Base-by-base conservation (phyloP, 1,140 invertebrate genomes). In the Rhysida immarginata region DNA sequence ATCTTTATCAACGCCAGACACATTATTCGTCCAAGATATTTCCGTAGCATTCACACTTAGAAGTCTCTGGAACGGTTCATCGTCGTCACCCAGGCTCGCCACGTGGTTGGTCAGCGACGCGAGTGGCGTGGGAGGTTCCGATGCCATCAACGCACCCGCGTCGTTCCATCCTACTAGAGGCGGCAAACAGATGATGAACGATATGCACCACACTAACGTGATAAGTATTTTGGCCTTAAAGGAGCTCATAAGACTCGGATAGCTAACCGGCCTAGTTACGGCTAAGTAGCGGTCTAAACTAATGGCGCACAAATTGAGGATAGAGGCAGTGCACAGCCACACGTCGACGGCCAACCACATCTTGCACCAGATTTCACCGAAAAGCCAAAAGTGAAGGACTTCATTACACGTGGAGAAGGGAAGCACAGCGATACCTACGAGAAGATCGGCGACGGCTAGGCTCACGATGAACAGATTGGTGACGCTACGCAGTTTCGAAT, bases 391-490 rank as follows among this genome's bases (percentile, higher is more conserved):
- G 80, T 90, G 74, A 11, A 80, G 86, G n/a, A 90, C 85, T 69
- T 91, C 86, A 77, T 85, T 83, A 3, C 83, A 87, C 54, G 87
- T 84, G 18, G 85, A 89, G 69, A 92, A 92, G 0, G 88, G 88
- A 52, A 94, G 73, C n/a, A 95, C 89, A 16, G 85, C 85, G 1
- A 93, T 70, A 0, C 91, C 91, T 11, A 96, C 87, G 64, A 94
- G 74, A 25, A 96, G 76, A 72, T 96, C 93, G 27, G 91, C 88
- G 1, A 93, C 83, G 0, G 92, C 93, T 59, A 96, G 75, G 24
- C 88, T 94, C 27, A 93, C 81, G 64, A 97, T 96, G 72, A 96
- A 95, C 65, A 92, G 79, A 71, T 96, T 96, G 42, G 92, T 96
- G 58, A 94, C 88, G 54, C 87, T 90, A 45, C 88, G 77, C 49